phyloP scores from a whole-genome alignment of 2,113 vertebrate species.

The Mystacornis crossleyi region DNA sequence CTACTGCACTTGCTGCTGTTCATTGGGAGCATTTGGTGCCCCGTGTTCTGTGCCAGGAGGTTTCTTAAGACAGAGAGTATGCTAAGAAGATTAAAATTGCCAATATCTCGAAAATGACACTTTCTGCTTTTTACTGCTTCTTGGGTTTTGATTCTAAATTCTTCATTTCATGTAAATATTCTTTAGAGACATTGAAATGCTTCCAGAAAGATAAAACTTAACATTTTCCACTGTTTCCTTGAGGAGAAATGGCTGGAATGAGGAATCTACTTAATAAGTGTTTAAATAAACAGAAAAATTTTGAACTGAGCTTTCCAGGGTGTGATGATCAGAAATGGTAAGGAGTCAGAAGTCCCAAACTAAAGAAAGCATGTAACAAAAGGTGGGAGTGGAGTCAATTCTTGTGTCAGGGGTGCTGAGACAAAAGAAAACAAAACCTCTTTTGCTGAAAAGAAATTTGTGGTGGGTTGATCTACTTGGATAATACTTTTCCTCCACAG shows the following conservation, averaged over 20 bases:
- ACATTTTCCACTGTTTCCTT: not conserved
- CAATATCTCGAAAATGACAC: not conserved
- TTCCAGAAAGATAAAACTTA: not conserved
- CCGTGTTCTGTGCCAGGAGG: rapidly evolving
- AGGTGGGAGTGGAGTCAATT: not conserved
- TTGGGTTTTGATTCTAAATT: not conserved
- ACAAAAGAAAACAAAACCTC: not conserved
- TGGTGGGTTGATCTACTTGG: not conserved
- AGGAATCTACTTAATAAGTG: not conserved
- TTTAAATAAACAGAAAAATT: not conserved
- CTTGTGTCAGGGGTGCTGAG: not conserved
- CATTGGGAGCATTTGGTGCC: not conserved
- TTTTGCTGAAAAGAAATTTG: not conserved
- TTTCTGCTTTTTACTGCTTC: not conserved
- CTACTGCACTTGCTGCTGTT: not conserved
- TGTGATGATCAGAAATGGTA: not conserved
- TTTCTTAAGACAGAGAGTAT: not conserved
- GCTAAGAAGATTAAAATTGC: not conserved
- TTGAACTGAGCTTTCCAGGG: not conserved
- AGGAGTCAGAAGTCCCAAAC: not conserved
- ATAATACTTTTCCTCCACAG: not conserved
- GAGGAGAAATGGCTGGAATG: not conserved
- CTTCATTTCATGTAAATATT: not conserved
- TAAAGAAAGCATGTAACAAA: not conserved
- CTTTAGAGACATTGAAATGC: not conserved